phyloP scores from a whole-genome alignment of 1,140 invertebrate species.

The Drosophila parvula region DNA sequence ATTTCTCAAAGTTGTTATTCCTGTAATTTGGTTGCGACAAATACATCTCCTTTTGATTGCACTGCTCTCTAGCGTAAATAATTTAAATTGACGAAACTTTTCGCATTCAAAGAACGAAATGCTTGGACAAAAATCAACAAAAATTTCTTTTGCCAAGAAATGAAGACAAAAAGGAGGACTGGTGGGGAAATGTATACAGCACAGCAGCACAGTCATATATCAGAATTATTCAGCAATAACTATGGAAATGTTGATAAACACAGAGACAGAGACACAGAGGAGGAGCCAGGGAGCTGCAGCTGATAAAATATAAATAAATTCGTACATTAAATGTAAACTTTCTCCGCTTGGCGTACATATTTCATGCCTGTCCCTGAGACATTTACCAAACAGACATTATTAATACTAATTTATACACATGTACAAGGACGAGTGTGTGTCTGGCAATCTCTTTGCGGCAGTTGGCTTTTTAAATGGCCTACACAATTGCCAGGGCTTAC shows the following conservation, averaged over 20 bases:
- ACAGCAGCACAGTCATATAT: constrained; percentile 12
- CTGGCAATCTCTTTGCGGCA: constrained; percentile 51
- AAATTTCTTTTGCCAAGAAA: background rate
- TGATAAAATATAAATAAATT: constrained; percentile 51
- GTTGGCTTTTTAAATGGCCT: constrained; percentile 68
- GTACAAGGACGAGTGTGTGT: background rate
- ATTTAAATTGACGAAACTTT: constrained; percentile 41
- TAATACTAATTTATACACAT: constrained; percentile 70
- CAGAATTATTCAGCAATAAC: constrained; percentile 55
- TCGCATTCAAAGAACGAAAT: constrained; percentile 23
- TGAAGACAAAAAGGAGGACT: background rate
- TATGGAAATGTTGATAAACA: constrained; percentile 30
- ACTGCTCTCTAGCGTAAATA: constrained; percentile 24
- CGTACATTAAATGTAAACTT: constrained; percentile 37
- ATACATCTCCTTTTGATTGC: constrained; percentile 35
- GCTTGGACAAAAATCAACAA: constrained; percentile 22
- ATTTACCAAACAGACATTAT: constrained; percentile 64
- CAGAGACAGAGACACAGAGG: background rate
- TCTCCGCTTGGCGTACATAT: constrained; percentile 22
- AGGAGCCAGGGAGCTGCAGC: constrained; percentile 20
- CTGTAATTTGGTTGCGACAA: constrained; percentile 3
- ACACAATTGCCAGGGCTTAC: constrained; percentile 49
- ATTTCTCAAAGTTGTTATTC: constrained; percentile 4
- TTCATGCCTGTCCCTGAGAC: constrained; percentile 45
- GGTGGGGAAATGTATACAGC: constrained; percentile 9